Conservation (phyloP, 2,888 invertebrate species). For the Polietes domitor region DNA sequence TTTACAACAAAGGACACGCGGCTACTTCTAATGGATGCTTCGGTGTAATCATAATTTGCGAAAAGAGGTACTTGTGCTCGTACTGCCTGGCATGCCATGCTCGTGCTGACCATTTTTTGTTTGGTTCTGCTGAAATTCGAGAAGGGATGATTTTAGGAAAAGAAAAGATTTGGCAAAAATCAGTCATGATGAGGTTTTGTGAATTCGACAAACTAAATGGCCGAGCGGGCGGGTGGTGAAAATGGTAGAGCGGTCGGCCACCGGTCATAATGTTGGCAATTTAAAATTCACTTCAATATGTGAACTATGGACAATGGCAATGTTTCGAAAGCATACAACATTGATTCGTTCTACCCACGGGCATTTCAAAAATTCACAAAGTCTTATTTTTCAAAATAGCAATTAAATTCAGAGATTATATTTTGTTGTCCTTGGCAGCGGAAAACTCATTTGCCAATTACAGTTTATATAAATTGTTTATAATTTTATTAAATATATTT, state of each 20-base stretch:
- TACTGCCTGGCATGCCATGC: not conserved
- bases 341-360: conserved; percentile 37
- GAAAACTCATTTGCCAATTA: no score
- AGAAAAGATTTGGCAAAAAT: conserved; percentile 39
- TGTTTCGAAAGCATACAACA: conserved; percentile 48
- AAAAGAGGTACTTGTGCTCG: not conserved
- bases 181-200: conserved; percentile 36
- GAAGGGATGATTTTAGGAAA: conserved; percentile 8
- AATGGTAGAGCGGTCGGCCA: not conserved
- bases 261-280: conserved; percentile 46
- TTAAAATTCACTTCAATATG: conserved; percentile 47
- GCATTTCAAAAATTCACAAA: not conserved
- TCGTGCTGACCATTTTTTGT: conserved; percentile 20
- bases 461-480: no score
- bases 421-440: no score
- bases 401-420: conserved; percentile 12
- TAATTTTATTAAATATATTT: no score
- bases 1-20: conserved; percentile 53
- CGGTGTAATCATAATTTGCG: conserved; percentile 52
- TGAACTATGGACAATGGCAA: conserved; percentile 42
- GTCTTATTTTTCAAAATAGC: not conserved
- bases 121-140: not conserved
- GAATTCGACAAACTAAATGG: not conserved
- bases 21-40: conserved; percentile 45
- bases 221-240: not conserved